phyloP scores from a whole-genome alignment of 1,140 invertebrate genomes.

The Tetragonula clypearis region DNA sequence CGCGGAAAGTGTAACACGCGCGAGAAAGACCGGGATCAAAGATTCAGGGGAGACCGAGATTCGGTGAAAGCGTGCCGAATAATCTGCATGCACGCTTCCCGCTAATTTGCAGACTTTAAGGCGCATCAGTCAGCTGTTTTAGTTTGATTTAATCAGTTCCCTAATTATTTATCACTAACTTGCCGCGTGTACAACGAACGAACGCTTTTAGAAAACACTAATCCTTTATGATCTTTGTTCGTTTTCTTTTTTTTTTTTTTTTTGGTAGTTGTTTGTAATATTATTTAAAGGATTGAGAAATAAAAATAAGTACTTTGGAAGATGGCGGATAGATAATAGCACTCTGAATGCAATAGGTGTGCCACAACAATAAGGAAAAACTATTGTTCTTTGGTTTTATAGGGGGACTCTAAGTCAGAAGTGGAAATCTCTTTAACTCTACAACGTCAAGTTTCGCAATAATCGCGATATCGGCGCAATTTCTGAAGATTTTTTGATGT shows the following conservation, averaged over 20 bases:
- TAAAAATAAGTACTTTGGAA: too few species aligned
- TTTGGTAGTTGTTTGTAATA: too few species aligned
- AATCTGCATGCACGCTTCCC: constrained; percentile 17
- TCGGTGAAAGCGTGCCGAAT: constrained; percentile 42
- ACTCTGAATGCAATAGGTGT: too few species aligned
- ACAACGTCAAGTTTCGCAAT: too few species aligned
- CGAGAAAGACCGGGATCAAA: neutral
- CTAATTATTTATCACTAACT: constrained; percentile 20
- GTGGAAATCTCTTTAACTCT: too few species aligned
- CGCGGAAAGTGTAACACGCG: neutral
- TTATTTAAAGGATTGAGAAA: too few species aligned
- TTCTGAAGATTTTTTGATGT: constrained; percentile 86
- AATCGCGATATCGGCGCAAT: constrained; percentile 86
- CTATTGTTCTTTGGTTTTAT: too few species aligned
- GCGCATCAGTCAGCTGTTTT: constrained; percentile 3
- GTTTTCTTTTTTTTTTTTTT: too few species aligned
- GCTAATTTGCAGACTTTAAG: constrained; percentile 4
- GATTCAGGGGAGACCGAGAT: constrained; percentile 11
- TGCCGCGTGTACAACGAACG: neutral
- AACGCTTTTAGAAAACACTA: neutral
- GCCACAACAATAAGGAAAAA: too few species aligned
- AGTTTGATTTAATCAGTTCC: neutral
- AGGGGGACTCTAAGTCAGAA: too few species aligned
- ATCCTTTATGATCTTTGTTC: neutral
- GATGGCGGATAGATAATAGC: too few species aligned